Base-by-base conservation (phyloP, 92 coral and sea anemone species). In the Zoanthus sociatus region DNA sequence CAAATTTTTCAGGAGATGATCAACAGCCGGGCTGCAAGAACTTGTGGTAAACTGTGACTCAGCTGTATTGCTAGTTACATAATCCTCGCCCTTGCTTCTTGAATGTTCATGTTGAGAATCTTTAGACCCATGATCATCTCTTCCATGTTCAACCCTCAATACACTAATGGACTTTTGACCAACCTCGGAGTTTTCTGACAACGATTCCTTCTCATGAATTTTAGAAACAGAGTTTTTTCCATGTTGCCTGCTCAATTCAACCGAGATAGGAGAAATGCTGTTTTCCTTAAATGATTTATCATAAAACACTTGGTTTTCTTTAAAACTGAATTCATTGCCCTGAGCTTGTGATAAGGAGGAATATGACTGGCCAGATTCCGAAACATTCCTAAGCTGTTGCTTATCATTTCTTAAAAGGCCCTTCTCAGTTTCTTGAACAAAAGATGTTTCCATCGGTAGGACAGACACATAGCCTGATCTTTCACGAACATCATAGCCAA, bases 131-230 rank as follows among this genome's bases (percentile, higher is more conserved):
- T 76, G 75, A 70, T 81, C 75, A 2, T 46, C 58, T 47, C 85
- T 66, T 45, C 75, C 85, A 81, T 81, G 74, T 81, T 66, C 85
- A 44, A 64, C 45, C 45, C 47, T 81, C 16, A 55, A 46, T 5
- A 46, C 45, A 46, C 1, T 66, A 20, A 67, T 18, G 21, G 47
- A 20, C 15, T 5, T 58, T 42, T 55, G 7, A 9, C 20, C 42
- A 46, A 31, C 45, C 42, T 37, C 84, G 2, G 26, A n/a, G 15
- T 61, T 63, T 10, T 6, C 8, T 11, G 5, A 18, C 42, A 26
- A 37, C 4, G 73, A 3, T 46, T 79, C 55, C 46, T 16, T 79
- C 42, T 45, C 54, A 44, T n/a, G 1, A 46, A 2, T 46, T 18
- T 42, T 30, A 17, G 56, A 58, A 37, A 9, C 15, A 60, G 45